phyloP scores from a whole-genome alignment of 2,113 vertebrate species.

The Rostratula benghalensis region DNA sequence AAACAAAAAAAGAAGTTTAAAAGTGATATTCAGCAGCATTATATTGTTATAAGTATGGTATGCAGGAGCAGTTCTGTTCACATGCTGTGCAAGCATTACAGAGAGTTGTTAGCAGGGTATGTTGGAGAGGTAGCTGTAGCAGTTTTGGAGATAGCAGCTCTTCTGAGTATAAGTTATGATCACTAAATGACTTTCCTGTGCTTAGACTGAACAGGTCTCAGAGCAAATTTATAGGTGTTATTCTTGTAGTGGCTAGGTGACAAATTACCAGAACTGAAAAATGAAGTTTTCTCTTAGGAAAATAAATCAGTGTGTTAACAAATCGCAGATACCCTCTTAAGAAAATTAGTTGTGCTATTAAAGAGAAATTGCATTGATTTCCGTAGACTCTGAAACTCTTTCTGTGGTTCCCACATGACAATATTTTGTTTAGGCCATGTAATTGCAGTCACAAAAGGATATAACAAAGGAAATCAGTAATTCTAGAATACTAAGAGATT shows the following conservation, averaged over 20 bases:
- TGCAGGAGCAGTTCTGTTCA: not conserved
- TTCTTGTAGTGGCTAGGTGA: conserved; percentile 15
- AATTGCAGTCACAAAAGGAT: not conserved
- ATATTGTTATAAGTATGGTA: not conserved
- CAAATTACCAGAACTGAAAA: conserved; percentile 19
- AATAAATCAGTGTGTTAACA: conserved; percentile 38
- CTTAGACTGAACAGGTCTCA: not conserved
- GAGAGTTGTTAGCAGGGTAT: not conserved
- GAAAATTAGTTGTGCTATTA: conserved; percentile 29
- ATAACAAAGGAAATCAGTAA: not conserved
- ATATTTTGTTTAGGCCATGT: not conserved
- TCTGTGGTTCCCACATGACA: not conserved
- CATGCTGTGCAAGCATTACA: not conserved
- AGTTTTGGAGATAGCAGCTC: not conserved
- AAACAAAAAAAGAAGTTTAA: not conserved
- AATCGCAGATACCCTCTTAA: not conserved
- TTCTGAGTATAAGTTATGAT: not conserved
- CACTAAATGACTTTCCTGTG: not conserved
- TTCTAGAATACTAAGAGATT: not conserved
- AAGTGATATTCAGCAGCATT: not conserved
- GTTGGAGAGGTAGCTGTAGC: not conserved
- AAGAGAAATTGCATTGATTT: conserved; percentile 5
- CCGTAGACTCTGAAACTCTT: not conserved
- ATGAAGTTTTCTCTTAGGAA: not conserved
- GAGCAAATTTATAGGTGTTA: conserved; percentile 34